Percentiles rank a stretch among this genome's conserved stretches.
Conservation (phyloP, 2,797 vertebrate species). For the Pseudochromis fuscus region DNA sequence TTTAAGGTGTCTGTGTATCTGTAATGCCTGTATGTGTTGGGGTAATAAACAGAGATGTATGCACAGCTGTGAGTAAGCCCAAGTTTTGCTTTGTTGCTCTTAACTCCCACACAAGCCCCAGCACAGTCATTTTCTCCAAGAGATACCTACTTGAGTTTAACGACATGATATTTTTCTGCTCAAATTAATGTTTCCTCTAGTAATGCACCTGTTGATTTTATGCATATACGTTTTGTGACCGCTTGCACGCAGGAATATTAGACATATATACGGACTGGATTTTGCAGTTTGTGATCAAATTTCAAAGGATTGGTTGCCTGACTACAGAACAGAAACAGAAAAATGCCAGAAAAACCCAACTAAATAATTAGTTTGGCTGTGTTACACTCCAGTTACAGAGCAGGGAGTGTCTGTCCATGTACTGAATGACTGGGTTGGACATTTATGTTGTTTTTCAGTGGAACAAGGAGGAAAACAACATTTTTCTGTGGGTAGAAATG, state of each 20-base stretch:
- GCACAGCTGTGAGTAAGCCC: not conserved
- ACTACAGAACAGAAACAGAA: no score
- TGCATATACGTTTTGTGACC: no score
- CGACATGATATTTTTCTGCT: not conserved
- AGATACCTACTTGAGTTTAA: not conserved
- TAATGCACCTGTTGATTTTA: not conserved
- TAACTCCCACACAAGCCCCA: not conserved
- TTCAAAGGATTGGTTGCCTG: no score
- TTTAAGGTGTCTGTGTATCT: not conserved
- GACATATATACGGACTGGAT: no score
- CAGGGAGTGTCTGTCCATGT: no score
- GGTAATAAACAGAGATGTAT: constrained; percentile 11
- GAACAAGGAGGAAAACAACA: not conserved
- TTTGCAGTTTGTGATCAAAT: no score
- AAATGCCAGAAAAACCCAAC: no score
- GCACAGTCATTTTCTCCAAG: not conserved
- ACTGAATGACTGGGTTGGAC: not conserved
- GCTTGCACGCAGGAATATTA: no score
- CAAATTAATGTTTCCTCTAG: not conserved
- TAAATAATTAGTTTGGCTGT: no score
- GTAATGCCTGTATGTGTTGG: not conserved
- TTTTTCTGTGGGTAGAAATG: not conserved
- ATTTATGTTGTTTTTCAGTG: no score
- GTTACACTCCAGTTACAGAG: no score
- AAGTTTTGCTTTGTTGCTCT: not conserved